Evolutionary conservation across 2,888 invertebrate species (phyloP), one percentile per base, ranked within the genome.

Genomic region (Autographa pulchrina): DNA sequence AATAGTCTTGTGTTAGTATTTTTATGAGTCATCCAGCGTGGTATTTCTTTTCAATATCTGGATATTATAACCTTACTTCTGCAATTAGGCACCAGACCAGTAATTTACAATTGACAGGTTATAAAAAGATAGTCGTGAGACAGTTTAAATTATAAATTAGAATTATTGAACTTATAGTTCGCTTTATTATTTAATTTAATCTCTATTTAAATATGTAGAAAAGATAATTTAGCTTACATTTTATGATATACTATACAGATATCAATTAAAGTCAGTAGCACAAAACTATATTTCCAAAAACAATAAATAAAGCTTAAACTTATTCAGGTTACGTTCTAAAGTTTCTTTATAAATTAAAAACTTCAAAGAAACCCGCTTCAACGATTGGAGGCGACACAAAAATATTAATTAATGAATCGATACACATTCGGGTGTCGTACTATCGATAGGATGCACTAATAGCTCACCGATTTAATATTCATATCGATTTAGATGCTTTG

Each of bases 401-500:
- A 75, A 80, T 76, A 77, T 69, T 80, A 85, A 86, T 84, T 83
- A 87, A 88, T 83, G 74, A 68, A 78, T 68, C 79, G 80, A 83
- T 83, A 77, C 78, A 77, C 69, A 90, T 89, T 88, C 89, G 79
- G 72, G 54, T 58, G 73, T 75, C 88, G 88, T 89, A 83, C 80
- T 66, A 78, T 74, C 84, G 87, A 87, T 90, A 87, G 84, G 81
- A 78, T 69, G 72, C 72, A 75, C 80, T 86, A 88, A 88, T 88
- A 82, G 81, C 62, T 68, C 69, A 85, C 83, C 88, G 87, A 80
- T 89, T 87, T 86, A 74, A 73, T 86, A 85, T 84, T 83, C 81
- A 89, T 88, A 87, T 78, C 84, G 63, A 88, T 88, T 87, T 85
- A 84, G 68, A 79, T 79, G 68, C 66, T 71, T 71, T 79, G 66